phyloP scores from a whole-genome alignment of 2,888 invertebrate species.

The Drosophila acutilabella region DNA sequence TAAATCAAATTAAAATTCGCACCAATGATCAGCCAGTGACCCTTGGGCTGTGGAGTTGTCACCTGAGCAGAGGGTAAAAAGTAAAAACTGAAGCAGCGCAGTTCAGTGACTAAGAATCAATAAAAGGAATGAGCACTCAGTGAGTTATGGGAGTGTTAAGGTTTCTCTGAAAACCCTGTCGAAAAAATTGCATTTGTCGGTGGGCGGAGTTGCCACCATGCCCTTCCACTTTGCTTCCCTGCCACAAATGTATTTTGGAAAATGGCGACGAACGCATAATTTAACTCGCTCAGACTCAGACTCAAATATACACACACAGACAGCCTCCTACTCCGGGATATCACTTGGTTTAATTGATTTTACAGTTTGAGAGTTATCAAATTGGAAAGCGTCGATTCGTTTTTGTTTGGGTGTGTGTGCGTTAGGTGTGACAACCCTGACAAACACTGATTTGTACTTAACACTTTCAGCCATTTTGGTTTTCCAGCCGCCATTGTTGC shows the following conservation, averaged over 20 bases:
- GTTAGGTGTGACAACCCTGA: constrained; percentile 21
- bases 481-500: constrained; percentile 65
- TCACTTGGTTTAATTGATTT: constrained; percentile 76
- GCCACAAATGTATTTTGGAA: constrained; percentile 36
- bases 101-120: constrained; percentile 68
- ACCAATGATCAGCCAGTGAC: constrained; percentile 73
- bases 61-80: constrained; percentile 52
- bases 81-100: constrained; percentile 52
- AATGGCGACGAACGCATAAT: constrained; percentile 77
- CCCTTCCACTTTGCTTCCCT: constrained; percentile 6
- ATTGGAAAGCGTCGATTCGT: constrained; percentile 68
- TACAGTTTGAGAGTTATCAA: constrained; percentile 66
- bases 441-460: constrained; percentile 78
- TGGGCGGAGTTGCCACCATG: not conserved
- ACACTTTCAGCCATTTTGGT: constrained; percentile 78
- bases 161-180: constrained; percentile 53
- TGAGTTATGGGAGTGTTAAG: constrained; percentile 30
- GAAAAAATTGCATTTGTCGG: constrained; percentile 71
- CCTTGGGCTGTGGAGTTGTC: constrained; percentile 52
- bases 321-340: constrained; percentile 26
- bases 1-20: constrained; percentile 78
- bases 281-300: constrained; percentile 49
- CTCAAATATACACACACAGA: constrained; percentile 18
- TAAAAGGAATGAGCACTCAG: constrained; percentile 64
- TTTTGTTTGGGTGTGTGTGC: constrained; percentile 29